phyloP scores from a whole-genome alignment of 2,888 invertebrate genomes.

The Stictocephala bisonia region DNA sequence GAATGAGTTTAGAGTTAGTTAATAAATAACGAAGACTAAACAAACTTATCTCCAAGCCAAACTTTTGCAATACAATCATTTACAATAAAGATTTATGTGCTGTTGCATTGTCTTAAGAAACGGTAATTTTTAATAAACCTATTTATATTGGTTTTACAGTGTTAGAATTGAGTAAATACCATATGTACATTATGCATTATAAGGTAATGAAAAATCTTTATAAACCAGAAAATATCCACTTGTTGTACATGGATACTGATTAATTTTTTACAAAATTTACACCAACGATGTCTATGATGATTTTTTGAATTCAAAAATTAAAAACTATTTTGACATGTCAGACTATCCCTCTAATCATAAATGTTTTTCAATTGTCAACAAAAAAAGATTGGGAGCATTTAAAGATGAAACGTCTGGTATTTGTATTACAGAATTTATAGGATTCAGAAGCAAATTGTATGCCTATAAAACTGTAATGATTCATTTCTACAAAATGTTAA shows the following conservation, averaged over 20 bases:
- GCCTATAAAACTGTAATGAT: not conserved
- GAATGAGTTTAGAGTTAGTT: conserved; percentile 49
- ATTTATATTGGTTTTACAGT: conserved; percentile 49
- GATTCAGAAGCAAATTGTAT: not conserved
- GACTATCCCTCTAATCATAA: not conserved
- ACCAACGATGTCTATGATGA: not conserved
- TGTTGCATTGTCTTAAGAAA: conserved; percentile 48
- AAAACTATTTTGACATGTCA: not conserved
- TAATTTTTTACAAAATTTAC: not conserved
- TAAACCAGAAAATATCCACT: not conserved
- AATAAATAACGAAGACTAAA: conserved; percentile 40
- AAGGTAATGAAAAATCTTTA: conserved; percentile 18
- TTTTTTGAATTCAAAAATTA: not conserved
- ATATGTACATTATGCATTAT: conserved; percentile 43
- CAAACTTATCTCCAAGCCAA: not conserved
- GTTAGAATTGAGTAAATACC: conserved; percentile 46
- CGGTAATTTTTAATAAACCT: conserved; percentile 50
- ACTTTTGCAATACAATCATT: conserved; percentile 33
- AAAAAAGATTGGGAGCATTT: not conserved
- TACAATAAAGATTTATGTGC: conserved; percentile 52
- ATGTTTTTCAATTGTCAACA: not conserved
- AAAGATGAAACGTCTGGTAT: not conserved
- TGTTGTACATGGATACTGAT: conserved; percentile 9
- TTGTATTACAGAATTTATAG: not conserved
- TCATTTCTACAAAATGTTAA: too few species aligned